These are phyloP conservation scores for Euwallacea fornicatus DNA, from an alignment of 1,140 invertebrate genomes.

Conservation along the genomic window DNA sequence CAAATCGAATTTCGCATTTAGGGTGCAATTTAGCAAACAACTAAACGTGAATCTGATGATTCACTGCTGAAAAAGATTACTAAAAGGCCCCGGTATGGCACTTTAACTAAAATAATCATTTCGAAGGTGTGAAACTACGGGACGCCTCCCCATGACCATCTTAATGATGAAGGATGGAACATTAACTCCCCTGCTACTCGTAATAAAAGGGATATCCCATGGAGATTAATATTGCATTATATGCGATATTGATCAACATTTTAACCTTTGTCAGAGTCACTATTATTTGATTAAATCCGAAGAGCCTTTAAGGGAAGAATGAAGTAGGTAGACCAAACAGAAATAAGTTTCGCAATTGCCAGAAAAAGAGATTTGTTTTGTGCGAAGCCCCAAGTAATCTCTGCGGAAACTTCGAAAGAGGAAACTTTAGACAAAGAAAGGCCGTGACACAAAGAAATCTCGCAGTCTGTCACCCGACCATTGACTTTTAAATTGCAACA, in stretches of 20 bases:
- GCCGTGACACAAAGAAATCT: conserved; percentile 25
- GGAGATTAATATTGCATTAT: conserved; percentile 21
- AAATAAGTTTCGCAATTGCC: conserved; percentile 13
- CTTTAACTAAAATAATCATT: conserved; percentile 4
- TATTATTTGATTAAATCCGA: not conserved
- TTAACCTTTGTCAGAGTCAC: conserved; percentile 6
- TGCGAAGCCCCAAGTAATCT: conserved; percentile 26
- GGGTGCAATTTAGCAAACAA: not conserved
- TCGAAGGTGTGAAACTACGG: conserved; percentile 16
- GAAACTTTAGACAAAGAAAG: conserved; percentile 35
- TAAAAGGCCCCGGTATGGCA: no score
- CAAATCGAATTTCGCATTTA: conserved; percentile 8
- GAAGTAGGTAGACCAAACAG: conserved; percentile 1
- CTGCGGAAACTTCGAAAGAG: conserved; percentile 28
- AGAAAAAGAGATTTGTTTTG: conserved; percentile 28
- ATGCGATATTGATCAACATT: conserved; percentile 9
- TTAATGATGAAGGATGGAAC: conserved; percentile 23
- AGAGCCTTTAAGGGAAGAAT: not conserved
- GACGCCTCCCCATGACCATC: conserved; percentile 10
- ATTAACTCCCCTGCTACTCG: conserved; percentile 18
- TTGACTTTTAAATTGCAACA: conserved; percentile 37
- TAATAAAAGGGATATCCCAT: conserved; percentile 21
- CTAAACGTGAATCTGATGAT: not conserved
- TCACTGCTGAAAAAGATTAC: not conserved
- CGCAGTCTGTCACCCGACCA: conserved; percentile 34